Evolutionary conservation across 2,797 vertebrate species (phyloP), one percentile per base, ranked within the genome.

Genomic region (Catharus ustulatus): DNA sequence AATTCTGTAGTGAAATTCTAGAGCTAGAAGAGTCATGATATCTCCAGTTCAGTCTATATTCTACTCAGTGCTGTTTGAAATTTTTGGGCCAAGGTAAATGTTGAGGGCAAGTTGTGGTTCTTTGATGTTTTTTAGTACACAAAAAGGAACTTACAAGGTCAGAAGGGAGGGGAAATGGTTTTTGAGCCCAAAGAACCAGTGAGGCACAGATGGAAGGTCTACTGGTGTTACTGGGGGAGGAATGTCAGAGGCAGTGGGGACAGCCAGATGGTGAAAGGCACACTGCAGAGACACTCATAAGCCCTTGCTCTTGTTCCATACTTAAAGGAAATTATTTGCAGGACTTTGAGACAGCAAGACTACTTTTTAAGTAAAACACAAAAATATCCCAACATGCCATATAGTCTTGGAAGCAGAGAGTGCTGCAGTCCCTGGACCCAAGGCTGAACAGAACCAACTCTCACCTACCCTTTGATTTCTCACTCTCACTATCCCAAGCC

Each of bases 401-500:
- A 12, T 2, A 71, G 34, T 30, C 30, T 26, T 36, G 40, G 40
- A 57, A 80, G 34, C 22, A 67, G 45, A 75, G 18, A 62, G 30
- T 30, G 26, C 23, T n/a, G 0, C 3, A 1, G 7, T 27, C 29
- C 10, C 30, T 64, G 52, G 21, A 69, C 64, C 59, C 46, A 30
- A 79, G 45, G 48, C 52, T 62, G 69, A 66, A 23, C 1, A 1
- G 46, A 72, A 32, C 42, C 76, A 72, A 3, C 67, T 42, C 11
- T 58, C 59, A 67, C 61, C 76, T 89, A 34, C 68, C 49, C n/a
- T 79, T 62, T 66, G 74, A 55, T 74, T 93, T 95, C 77, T 81
- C 62, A 21, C 74, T 91, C 69, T 71, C 2, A 0, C 40, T 57
- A 4, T 54, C 26, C 26, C 58, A 54, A 23, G 30, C 34, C 66